Percentiles rank a stretch among this genome's conserved stretches.
These are phyloP conservation scores for Sinonovacula constricta DNA, from an alignment of 1,140 invertebrate genomes.

Conservation along the genomic window DNA sequence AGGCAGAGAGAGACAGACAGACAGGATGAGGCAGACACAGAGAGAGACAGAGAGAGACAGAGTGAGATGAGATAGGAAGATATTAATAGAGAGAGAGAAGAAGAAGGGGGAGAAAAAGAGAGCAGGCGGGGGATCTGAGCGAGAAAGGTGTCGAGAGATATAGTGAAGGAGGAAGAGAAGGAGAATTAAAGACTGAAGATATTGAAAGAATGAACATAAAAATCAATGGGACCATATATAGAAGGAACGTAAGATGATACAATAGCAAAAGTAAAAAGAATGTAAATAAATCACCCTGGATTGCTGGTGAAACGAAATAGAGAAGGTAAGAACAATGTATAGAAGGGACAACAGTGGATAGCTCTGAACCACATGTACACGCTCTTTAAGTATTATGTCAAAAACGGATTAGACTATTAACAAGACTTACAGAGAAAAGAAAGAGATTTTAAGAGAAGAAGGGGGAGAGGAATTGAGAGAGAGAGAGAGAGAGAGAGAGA, in stretches of 20 bases:
- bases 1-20: too few species aligned
- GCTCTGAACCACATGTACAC: too few species aligned
- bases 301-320: too few species aligned
- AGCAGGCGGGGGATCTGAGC: neutral
- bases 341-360: too few species aligned
- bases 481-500: constrained; percentile 3
- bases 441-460: neutral
- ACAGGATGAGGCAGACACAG: neutral
- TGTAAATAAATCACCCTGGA: too few species aligned
- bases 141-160: neutral
- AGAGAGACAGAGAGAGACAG: rapidly evolving
- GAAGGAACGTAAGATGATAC: neutral
- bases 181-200: neutral
- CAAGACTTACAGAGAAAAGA: neutral
- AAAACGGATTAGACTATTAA: neutral
- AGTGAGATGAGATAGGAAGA: too few species aligned
- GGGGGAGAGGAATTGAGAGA: too few species aligned
- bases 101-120: constrained; percentile 1
- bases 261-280: rapidly evolving
- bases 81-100: too few species aligned
- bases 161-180: neutral
- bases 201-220: too few species aligned
- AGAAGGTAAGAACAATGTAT: too few species aligned
- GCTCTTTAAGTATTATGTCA: too few species aligned
- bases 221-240: neutral